Percentiles rank a stretch among this genome's conserved stretches.
phyloP scores from a whole-genome alignment of 2,113 vertebrate genomes.

The Dolichallabes microphthalmus region DNA sequence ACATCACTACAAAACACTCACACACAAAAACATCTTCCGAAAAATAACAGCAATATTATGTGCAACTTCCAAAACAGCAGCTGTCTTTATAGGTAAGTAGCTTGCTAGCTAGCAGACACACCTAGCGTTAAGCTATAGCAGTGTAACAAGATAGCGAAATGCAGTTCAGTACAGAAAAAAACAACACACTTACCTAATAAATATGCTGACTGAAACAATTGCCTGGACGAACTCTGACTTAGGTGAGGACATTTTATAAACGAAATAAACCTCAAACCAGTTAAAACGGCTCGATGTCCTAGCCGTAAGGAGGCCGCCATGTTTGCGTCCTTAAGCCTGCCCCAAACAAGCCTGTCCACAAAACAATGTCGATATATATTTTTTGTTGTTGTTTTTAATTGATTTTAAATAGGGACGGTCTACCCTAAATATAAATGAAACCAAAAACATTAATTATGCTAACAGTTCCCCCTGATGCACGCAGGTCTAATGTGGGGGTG shows the following conservation, averaged over 20 bases:
- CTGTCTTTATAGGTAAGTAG: background rate
- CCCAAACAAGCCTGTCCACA: conserved; percentile 54
- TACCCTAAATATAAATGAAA: background rate
- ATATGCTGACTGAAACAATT: conserved; percentile 64
- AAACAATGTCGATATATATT: background rate
- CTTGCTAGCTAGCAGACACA: background rate
- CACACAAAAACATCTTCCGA: background rate
- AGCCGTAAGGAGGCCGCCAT: conserved; percentile 77
- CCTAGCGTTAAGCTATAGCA: background rate
- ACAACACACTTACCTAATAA: conserved; percentile 65
- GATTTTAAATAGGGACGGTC: background rate
- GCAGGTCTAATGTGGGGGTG: too few relatives aligned
- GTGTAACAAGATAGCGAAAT: background rate
- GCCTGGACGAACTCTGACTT: conserved; percentile 56
- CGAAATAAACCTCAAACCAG: conserved; percentile 60
- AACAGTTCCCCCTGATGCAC: too few relatives aligned
- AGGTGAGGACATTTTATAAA: conserved; percentile 56
- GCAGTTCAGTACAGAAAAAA: background rate
- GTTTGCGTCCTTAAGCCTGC: conserved; percentile 63
- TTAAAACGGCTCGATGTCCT: conserved; percentile 67
- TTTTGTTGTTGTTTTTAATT: background rate
- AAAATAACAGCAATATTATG: background rate
- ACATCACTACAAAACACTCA: background rate
- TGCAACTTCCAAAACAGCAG: background rate
- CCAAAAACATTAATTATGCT: background rate